Percentiles rank a stretch among this genome's conserved stretches.
Evolutionary conservation across 1,140 invertebrate genomes (phyloP).

Genomic region (Cherax destructor): DNA sequence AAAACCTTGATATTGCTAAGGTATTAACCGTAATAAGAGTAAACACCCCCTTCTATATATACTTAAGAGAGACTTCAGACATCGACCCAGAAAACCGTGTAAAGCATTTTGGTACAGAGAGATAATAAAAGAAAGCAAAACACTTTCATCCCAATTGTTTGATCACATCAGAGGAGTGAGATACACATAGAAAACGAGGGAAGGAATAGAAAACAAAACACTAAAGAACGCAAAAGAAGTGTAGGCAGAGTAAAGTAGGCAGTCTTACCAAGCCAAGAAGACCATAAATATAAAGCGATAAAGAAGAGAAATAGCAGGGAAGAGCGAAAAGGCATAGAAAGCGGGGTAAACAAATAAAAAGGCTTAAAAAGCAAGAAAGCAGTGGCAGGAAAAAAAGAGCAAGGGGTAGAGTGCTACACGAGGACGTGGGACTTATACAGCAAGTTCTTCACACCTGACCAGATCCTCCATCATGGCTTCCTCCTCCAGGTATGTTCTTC

Average conservation of each 20-base stretch:
- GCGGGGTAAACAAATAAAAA: neutral
- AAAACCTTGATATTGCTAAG: too few relatives aligned
- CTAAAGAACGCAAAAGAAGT: neutral
- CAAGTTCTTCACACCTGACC: neutral
- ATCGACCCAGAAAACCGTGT: too few relatives aligned
- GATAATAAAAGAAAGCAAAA: too few relatives aligned
- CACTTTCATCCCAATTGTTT: too few relatives aligned
- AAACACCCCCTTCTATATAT: too few relatives aligned
- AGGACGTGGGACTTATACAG: neutral
- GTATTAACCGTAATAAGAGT: too few relatives aligned
- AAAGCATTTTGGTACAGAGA: too few relatives aligned
- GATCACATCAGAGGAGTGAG: too few relatives aligned
- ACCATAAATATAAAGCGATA: too few relatives aligned
- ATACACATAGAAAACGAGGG: neutral
- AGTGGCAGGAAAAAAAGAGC: neutral
- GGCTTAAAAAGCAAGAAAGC: too few relatives aligned
- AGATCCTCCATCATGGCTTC: neutral
- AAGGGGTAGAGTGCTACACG: neutral
- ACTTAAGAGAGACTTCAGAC: too few relatives aligned
- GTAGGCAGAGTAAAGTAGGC: slow-evolving; percentile 6
- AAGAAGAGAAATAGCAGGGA: neutral
- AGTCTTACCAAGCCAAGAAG: neutral
- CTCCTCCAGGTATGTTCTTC: neutral
- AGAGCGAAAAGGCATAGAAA: neutral
- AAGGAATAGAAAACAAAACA: neutral